A percentile compares a stretch with the other conserved stretches of the same genome.
Conservation (phyloP, 2,888 invertebrate genomes). For the Megamerina dolium region DNA sequence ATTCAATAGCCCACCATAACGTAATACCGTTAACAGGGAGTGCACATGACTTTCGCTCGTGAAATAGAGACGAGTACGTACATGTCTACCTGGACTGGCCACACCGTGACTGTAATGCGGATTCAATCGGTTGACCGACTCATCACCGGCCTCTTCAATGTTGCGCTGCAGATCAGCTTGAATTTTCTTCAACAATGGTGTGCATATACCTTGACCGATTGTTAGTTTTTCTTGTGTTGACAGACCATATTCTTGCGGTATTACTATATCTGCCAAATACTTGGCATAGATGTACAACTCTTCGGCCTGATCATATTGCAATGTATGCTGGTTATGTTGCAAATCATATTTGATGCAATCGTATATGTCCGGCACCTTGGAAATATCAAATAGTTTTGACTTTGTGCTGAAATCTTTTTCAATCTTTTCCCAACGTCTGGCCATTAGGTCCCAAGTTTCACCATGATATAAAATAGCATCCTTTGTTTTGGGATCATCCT, state of each 20-base stretch:
- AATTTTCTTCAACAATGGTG: conserved; percentile 91
- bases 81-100: conserved; percentile 95
- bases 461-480: conserved; percentile 94
- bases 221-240: conserved; percentile 92
- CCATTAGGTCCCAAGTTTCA: conserved; percentile 98
- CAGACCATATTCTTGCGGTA: conserved; percentile 98
- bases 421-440: conserved; percentile 94
- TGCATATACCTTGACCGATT: conserved; percentile 96
- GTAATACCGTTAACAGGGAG: conserved; percentile 88
- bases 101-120: conserved; percentile 98
- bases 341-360: conserved; percentile 99
- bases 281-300: conserved; percentile 91
- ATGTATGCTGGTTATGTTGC: conserved; percentile 93
- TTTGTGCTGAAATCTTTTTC: conserved; percentile 97
- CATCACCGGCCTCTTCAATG: conserved; percentile 87
- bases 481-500: conserved; percentile 85
- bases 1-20: conserved; percentile 85
- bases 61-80: conserved; percentile 96
- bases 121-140: conserved; percentile 92
- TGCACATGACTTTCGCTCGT: conserved; percentile 99
- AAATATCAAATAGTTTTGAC: conserved; percentile 90
- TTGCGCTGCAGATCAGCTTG: conserved; percentile 90
- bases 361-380: conserved; percentile 98
- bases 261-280: conserved; percentile 96
- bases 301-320: conserved; percentile 88